phyloP scores from a whole-genome alignment of 2,113 vertebrate genomes.

The Tachysurus vachellii region DNA sequence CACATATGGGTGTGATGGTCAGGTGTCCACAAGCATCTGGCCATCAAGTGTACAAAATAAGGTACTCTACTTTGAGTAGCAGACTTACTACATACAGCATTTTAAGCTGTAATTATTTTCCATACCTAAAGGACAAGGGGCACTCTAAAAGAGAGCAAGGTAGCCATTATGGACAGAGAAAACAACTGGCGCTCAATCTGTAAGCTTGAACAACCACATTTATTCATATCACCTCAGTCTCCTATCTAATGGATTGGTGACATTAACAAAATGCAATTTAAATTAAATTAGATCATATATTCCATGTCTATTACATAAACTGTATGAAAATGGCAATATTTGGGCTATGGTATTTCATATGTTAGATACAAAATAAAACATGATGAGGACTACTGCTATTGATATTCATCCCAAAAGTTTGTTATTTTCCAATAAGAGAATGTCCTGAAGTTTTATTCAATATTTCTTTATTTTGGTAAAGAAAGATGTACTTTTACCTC shows the following conservation, averaged over 20 bases:
- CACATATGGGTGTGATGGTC: not conserved
- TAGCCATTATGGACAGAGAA: not conserved
- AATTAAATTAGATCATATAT: not conserved
- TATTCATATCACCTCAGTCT: not conserved
- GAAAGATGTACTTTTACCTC: not conserved
- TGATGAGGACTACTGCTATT: too few relatives aligned
- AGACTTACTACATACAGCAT: not conserved
- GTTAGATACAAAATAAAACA: not conserved
- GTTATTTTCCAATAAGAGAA: not conserved
- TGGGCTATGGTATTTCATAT: too few relatives aligned
- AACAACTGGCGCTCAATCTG: not conserved
- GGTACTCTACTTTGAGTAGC: not conserved
- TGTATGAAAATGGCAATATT: not conserved
- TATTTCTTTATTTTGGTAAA: not conserved
- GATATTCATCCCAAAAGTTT: not conserved
- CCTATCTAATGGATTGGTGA: not conserved
- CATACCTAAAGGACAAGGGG: not conserved
- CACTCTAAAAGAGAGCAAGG: not conserved
- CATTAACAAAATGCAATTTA: not conserved
- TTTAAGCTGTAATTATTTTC: not conserved
- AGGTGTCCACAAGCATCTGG: not conserved
- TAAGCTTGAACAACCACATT: not conserved
- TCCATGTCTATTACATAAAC: not conserved
- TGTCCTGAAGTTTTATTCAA: not conserved
- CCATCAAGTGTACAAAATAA: not conserved